These are phyloP conservation scores for Achroia grisella DNA, from an alignment of 1,140 invertebrate species.

Conservation along the genomic window DNA sequence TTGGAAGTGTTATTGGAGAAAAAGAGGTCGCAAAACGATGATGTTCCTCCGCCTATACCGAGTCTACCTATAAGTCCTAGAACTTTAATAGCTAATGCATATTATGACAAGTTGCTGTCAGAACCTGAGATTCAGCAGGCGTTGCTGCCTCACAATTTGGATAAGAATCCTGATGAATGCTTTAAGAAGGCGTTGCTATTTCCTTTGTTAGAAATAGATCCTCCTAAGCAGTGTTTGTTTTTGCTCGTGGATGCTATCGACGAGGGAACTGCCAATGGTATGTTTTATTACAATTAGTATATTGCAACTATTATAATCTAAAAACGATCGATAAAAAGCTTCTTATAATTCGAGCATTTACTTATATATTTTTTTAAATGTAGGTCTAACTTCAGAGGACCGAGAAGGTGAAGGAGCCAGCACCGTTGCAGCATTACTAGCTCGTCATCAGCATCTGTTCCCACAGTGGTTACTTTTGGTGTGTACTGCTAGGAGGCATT, in stretches of 20 bases:
- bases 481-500: constrained; percentile 90
- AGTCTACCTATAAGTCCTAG: constrained; percentile 77
- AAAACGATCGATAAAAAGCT: too few species aligned
- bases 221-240: constrained; percentile 87
- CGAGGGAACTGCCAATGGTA: constrained; percentile 71
- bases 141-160: constrained; percentile 81
- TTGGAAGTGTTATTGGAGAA: constrained; percentile 35
- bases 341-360: neutral
- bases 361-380: neutral
- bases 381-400: constrained; percentile 5
- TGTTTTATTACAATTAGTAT: constrained; percentile 1
- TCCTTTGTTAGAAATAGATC: constrained; percentile 88
- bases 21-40: constrained; percentile 31
- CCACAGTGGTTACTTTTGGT: constrained; percentile 95
- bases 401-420: constrained; percentile 54
- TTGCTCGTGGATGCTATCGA: constrained; percentile 95
- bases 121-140: constrained; percentile 85
- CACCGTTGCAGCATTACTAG: constrained; percentile 89
- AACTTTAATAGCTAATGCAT: constrained; percentile 83
- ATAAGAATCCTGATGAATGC: constrained; percentile 91
- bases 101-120: constrained; percentile 84
- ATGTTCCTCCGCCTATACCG: constrained; percentile 74
- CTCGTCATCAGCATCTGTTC: constrained; percentile 93
- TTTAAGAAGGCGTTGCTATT: constrained; percentile 92
- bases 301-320: too few species aligned